Conservation (phyloP, 1,140 invertebrate species). For the Drosophila triauraria region DNA sequence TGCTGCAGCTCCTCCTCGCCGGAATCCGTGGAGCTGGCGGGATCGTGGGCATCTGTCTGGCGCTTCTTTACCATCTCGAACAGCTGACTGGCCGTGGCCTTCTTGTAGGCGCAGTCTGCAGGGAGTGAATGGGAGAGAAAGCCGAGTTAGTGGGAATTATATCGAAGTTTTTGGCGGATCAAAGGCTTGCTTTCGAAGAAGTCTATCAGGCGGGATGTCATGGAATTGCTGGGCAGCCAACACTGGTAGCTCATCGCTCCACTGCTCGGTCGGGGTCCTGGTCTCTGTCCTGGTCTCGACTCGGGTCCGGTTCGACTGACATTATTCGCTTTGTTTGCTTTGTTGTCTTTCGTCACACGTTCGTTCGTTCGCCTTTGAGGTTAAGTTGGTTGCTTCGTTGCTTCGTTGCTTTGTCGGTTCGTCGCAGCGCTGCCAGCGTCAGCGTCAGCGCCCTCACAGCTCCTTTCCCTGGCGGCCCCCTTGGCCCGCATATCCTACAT, state of each 20-base stretch:
- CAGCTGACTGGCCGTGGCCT: slow-evolving; percentile 22
- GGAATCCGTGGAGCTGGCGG: slow-evolving; percentile 87
- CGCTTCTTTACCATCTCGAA: slow-evolving; percentile 86
- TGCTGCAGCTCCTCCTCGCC: slow-evolving; percentile 86
- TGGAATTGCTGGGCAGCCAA: slow-evolving; percentile 1
- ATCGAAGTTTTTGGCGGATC: too few relatives aligned
- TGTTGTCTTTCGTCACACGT: slow-evolving; percentile 43
- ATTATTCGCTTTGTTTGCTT: slow-evolving; percentile 39
- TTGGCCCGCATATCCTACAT: neutral
- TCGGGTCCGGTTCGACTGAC: slow-evolving; percentile 1
- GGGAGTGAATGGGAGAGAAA: too few relatives aligned
- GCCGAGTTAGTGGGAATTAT: neutral
- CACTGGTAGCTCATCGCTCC: neutral
- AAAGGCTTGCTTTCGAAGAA: slow-evolving; percentile 41
- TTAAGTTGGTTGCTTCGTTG: slow-evolving; percentile 15
- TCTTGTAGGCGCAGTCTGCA: slow-evolving; percentile 23
- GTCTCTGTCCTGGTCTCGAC: neutral
- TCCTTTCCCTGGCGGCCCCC: neutral
- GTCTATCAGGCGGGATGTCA: slow-evolving; percentile 20
- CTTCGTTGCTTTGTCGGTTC: slow-evolving; percentile 1
- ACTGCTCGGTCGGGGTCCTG: neutral
- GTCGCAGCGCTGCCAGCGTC: slow-evolving; percentile 8
- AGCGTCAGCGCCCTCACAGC: neutral
- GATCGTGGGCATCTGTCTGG: slow-evolving; percentile 87
- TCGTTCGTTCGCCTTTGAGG: slow-evolving; percentile 29